Evolutionary conservation across 1,140 invertebrate species (phyloP), one percentile per base, ranked within the genome.

Genomic region (Micrasema minimum): DNA sequence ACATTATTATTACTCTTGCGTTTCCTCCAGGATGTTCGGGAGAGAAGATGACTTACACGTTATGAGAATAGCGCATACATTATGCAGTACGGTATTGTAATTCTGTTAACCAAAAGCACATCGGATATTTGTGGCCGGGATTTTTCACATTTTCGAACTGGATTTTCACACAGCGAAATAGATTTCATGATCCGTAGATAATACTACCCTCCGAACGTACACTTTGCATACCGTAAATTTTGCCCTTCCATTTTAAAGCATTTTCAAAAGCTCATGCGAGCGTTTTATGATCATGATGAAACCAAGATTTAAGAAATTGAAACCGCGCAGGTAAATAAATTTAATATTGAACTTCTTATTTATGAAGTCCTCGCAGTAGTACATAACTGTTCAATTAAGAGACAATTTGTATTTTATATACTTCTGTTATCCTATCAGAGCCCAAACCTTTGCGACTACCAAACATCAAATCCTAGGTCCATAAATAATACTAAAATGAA

Each of bases 21-120:
- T 59, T 59, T 38, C 55, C 23, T 2, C 2, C 37, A 22, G 55
- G 37, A 43, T 41, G 16, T 16, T 10, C 16, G 10, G 55, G 18
- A 11, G 16, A 41, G 35, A 59, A 59, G 37, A 53, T 53, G 51
- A 55, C 14, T 14, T 59, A 38, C 35, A 16, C 16, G 55, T 22
- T 22, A 22, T 20, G 18, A 10, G 48, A 7, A 38, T 11, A 20
- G 35, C 18, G 55, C 55, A 59, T 38, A 59, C 55, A 41, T 53
- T 26, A 59, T 59, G 55, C 55, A 59, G 37, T 41, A 59, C 37
- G 55, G 55, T 38, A 41, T 22, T 59, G 55, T 41, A 59, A 59
- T 59, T 59, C 55, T 14, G 55, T 59, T 38, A 59, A 9, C 35
- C 55, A 35, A 59, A 22, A 41, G 55, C 55, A 59, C 55, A 59